Evolutionary conservation across 2,113 vertebrate genomes (phyloP).

Genomic region (Thymallus thymallus): DNA sequence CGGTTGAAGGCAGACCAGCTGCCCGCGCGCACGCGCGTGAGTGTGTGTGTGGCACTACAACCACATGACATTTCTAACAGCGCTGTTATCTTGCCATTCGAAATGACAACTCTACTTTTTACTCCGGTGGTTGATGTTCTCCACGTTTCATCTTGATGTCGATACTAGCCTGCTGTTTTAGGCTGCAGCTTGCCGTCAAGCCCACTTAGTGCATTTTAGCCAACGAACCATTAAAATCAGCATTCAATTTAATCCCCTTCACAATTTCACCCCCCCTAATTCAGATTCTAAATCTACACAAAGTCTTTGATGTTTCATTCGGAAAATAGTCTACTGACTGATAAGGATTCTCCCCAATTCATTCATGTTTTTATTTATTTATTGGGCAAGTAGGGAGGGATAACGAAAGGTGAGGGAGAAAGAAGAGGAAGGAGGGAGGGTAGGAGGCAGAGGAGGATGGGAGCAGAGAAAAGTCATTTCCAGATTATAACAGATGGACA

Average conservation of each 20-base stretch:
- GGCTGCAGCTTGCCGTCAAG: too few species aligned
- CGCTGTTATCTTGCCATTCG: background rate
- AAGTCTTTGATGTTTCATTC: background rate
- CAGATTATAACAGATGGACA: too few species aligned
- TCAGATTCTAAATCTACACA: background rate
- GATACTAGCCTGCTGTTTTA: too few species aligned
- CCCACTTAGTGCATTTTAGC: too few species aligned
- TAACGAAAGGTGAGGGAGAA: background rate
- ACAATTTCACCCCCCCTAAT: too few species aligned
- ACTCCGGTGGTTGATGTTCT: too few species aligned
- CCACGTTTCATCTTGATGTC: too few species aligned
- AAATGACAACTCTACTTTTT: background rate
- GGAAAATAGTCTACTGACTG: background rate
- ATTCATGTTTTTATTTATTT: background rate
- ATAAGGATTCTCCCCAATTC: background rate
- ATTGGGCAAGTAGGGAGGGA: background rate
- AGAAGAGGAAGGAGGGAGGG: background rate
- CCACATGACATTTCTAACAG: background rate
- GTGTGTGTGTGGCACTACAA: slow-evolving; percentile 4
- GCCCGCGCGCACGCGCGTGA: slow-evolving; percentile 21
- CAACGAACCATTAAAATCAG: too few species aligned
- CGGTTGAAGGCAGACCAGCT: slow-evolving; percentile 55
- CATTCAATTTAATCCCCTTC: too few species aligned
- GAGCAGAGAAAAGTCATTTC: background rate
- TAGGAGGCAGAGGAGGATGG: background rate